Percentiles rank a stretch among this genome's conserved stretches.
phyloP scores from a whole-genome alignment of 1,140 invertebrate species.

The Popillia japonica region DNA sequence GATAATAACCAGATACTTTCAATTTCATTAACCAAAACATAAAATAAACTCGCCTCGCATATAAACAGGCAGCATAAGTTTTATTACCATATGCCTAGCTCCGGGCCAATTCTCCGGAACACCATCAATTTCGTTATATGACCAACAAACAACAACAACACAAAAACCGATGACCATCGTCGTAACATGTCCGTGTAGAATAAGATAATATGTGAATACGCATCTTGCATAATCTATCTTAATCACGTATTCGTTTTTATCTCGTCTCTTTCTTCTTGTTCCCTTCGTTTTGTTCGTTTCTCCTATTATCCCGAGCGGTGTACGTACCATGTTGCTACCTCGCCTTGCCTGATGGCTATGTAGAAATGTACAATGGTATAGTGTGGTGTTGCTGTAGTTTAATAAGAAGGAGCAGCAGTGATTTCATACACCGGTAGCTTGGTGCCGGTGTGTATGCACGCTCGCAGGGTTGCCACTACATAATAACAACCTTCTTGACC shows the following conservation, averaged over 20 bases:
- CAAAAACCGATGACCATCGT: not conserved
- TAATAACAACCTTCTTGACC: conserved; percentile 51
- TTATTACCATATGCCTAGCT: no score
- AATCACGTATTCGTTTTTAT: not conserved
- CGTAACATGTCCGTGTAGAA: not conserved
- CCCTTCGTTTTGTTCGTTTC: not conserved
- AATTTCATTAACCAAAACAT: no score
- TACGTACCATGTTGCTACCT: not conserved
- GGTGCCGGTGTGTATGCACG: conserved; percentile 44
- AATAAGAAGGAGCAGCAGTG: not conserved
- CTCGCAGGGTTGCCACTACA: conserved; percentile 52
- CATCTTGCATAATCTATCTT: conserved; percentile 9
- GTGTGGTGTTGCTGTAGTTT: not conserved
- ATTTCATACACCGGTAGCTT: conserved; percentile 44
- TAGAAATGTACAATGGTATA: no score
- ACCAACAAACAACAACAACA: no score
- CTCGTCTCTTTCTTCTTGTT: not conserved
- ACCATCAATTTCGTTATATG: no score
- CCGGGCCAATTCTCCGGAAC: no score
- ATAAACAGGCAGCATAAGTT: no score
- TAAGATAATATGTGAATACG: not conserved
- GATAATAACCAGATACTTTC: no score
- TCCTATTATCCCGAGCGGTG: not conserved
- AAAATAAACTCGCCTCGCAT: no score
- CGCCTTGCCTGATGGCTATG: not conserved